Evolutionary conservation across 2,797 vertebrate genomes (phyloP).

Genomic region (Sardinella longiceps): DNA sequence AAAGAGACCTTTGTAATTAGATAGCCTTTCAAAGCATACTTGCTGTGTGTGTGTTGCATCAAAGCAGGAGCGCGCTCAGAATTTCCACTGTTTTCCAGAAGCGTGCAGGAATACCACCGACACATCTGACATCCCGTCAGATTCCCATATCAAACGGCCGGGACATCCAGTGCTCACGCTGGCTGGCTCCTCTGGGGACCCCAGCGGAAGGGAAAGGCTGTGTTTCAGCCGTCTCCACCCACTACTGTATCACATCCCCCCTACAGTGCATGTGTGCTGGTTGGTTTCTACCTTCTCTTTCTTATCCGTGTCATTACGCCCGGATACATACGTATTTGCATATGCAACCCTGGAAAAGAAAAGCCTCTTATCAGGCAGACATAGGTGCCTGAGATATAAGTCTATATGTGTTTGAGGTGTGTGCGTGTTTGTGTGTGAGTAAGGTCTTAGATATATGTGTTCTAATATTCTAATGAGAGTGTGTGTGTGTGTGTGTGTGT

Average conservation of each 20-base stretch:
- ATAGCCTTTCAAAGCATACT: slow-evolving; percentile 58
- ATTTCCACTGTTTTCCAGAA: slow-evolving; percentile 34
- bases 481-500: not conserved
- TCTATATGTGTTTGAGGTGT: not conserved
- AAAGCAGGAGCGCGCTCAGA: slow-evolving; percentile 60
- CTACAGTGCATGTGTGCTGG: not conserved
- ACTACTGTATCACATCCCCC: not conserved
- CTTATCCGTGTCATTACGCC: not conserved
- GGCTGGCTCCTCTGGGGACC: not conserved
- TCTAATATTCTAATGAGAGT: slow-evolving; percentile 14
- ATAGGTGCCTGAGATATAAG: not conserved
- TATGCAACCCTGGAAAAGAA: not conserved
- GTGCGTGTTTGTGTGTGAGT: not conserved
- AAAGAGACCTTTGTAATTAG: slow-evolving; percentile 59
- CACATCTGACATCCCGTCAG: slow-evolving; percentile 34
- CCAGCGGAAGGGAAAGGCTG: not conserved
- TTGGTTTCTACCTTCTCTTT: too few relatives aligned
- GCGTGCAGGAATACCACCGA: not conserved
- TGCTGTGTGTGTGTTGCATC: slow-evolving; percentile 52
- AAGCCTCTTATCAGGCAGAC: not conserved
- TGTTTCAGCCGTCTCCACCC: not conserved
- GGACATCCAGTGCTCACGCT: not conserved
- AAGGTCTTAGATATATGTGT: slow-evolving; percentile 38
- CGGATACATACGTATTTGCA: not conserved
- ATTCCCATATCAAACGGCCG: not conserved